A percentile compares a stretch with the other conserved stretches of the same genome.
Evolutionary conservation across 2,797 vertebrate genomes (phyloP).

Genomic region (Malacoctenus gilli): DNA sequence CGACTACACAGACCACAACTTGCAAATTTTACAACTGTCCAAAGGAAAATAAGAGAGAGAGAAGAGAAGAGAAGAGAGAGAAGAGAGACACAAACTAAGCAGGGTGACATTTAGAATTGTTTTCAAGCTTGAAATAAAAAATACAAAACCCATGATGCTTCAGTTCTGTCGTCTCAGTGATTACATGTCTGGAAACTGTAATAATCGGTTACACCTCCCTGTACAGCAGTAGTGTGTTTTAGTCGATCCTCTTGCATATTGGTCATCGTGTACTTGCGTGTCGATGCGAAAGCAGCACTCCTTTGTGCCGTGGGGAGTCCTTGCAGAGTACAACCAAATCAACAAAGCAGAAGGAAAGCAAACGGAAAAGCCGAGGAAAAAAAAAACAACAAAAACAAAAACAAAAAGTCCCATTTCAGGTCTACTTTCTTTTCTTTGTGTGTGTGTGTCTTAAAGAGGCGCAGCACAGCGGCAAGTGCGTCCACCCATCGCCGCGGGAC

Average conservation of each 20-base stretch:
- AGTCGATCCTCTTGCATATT: conserved; percentile 77
- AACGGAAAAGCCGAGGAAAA: conserved; percentile 15
- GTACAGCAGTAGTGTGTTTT: conserved; percentile 81
- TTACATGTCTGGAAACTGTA: conserved; percentile 72
- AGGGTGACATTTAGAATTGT: conserved; percentile 85
- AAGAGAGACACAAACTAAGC: conserved; percentile 79
- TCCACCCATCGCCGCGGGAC: conserved; percentile 41
- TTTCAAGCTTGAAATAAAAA: conserved; percentile 88
- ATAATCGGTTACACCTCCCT: conserved; percentile 60
- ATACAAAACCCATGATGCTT: conserved; percentile 84
- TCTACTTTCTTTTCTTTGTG: conserved; percentile 13
- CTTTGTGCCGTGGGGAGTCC: conserved; percentile 51
- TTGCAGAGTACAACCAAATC: conserved; percentile 60
- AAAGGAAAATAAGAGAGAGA: conserved; percentile 78
- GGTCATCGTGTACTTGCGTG: conserved; percentile 70
- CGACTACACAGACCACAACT: conserved; percentile 99
- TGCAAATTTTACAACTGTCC: conserved; percentile 98
- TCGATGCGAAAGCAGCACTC: conserved; percentile 50
- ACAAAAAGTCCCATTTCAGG: conserved; percentile 33
- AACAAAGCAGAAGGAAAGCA: conserved; percentile 30
- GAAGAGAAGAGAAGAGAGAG: conserved; percentile 61
- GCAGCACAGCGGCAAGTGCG: no score
- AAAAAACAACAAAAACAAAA: conserved; percentile 9
- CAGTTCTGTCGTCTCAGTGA: conserved; percentile 83
- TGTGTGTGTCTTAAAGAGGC: conserved; percentile 38